phyloP scores from a whole-genome alignment of 2,113 vertebrate species.

The Pycnonotus jocosus region DNA sequence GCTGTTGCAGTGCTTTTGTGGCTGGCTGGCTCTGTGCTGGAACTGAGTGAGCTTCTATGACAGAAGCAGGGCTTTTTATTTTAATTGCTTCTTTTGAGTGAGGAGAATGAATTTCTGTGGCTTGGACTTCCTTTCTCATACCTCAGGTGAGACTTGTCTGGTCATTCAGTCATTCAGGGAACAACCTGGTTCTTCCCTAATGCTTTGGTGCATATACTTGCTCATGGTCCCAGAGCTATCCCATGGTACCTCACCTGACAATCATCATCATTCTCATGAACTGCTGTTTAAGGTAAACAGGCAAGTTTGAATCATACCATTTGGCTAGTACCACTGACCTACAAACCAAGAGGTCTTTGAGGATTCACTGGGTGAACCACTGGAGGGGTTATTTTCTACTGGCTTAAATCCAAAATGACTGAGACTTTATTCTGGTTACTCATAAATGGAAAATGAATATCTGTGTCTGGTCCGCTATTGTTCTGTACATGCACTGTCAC shows the following conservation, averaged over 20 bases:
- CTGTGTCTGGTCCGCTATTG: background rate
- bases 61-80: background rate
- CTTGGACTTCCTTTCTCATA: background rate
- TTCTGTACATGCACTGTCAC: background rate
- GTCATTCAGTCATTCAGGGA: background rate
- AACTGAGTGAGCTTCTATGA: background rate
- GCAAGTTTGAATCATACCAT: background rate
- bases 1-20: background rate
- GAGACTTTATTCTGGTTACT: constrained; percentile 12
- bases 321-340: background rate
- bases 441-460: background rate
- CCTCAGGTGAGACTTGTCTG: background rate
- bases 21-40: background rate
- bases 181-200: background rate
- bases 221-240: background rate
- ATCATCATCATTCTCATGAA: background rate
- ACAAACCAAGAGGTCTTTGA: background rate
- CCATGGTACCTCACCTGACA: background rate
- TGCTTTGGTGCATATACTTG: background rate
- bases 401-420: background rate
- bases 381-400: constrained; percentile 4
- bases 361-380: background rate
- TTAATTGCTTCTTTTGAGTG: background rate
- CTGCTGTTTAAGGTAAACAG: background rate
- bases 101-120: background rate